These are phyloP conservation scores for Paradoxurus hermaphroditus DNA, from an alignment of 2,113 vertebrate genomes.

Conservation along the genomic window DNA sequence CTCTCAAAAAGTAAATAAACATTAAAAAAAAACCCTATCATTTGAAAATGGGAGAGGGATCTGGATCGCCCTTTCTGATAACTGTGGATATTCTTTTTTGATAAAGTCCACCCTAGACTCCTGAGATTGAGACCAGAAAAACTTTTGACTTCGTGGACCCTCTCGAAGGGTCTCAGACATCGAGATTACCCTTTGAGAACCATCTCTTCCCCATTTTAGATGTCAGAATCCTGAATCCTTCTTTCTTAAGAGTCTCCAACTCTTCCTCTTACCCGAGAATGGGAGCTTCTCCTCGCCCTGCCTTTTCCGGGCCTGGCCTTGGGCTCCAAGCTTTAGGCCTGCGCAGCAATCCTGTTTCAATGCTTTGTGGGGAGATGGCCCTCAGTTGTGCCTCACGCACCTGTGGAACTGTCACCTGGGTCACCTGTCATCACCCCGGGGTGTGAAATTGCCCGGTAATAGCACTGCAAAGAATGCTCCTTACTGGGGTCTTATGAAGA, in stretches of 20 bases:
- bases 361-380: neutral
- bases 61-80: neutral
- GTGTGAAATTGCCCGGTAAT: neutral
- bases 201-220: neutral
- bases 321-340: neutral
- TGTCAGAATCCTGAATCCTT: neutral
- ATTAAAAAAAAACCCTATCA: too few species aligned
- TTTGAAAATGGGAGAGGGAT: neutral
- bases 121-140: neutral
- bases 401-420: neutral
- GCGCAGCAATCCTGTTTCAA: accelerated
- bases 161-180: neutral
- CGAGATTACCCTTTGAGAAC: neutral
- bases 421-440: neutral
- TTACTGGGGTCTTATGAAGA: neutral
- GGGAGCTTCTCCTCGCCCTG: neutral
- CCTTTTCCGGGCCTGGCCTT: neutral
- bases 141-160: neutral
- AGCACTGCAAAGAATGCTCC: neutral
- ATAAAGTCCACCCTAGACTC: neutral
- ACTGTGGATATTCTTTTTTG: neutral
- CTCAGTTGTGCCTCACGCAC: neutral
- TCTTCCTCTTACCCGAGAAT: neutral
- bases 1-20: too few species aligned
- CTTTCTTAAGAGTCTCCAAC: neutral